phyloP scores from a whole-genome alignment of 2,113 vertebrate species.

The Grantiella picta region DNA sequence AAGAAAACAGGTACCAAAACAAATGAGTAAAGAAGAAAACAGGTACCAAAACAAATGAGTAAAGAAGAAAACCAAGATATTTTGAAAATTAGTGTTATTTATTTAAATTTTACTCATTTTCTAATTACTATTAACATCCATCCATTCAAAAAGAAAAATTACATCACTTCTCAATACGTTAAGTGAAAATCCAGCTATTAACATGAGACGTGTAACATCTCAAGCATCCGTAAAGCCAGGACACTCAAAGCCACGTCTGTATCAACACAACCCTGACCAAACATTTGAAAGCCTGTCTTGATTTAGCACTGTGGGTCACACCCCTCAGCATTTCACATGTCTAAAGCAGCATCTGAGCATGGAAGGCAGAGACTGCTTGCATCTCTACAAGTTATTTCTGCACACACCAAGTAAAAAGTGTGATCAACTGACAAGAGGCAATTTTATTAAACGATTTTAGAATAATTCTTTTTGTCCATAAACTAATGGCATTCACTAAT shows the following conservation, averaged over 20 bases:
- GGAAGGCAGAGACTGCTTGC: neutral
- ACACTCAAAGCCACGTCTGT: fast-evolving
- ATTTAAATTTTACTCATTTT: neutral
- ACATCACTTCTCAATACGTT: neutral
- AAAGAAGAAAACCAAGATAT: neutral
- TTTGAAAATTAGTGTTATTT: neutral
- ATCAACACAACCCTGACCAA: neutral
- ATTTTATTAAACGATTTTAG: neutral
- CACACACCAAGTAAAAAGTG: neutral
- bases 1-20: no score
- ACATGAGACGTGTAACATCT: neutral
- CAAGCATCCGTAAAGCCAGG: neutral
- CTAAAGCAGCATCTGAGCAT: neutral
- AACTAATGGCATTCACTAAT: neutral
- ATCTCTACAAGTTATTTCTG: neutral
- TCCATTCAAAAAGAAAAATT: neutral
- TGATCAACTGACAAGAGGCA: neutral
- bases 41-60: neutral
- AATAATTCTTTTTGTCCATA: neutral
- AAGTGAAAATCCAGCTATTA: neutral
- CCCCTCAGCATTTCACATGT: neutral
- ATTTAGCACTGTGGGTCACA: neutral
- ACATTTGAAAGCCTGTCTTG: neutral
- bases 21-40: no score
- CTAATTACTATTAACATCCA: neutral